These are phyloP conservation scores for Bergia sp. DNA, from an alignment of 92 coral and sea anemone genomes.

Conservation along the genomic window DNA sequence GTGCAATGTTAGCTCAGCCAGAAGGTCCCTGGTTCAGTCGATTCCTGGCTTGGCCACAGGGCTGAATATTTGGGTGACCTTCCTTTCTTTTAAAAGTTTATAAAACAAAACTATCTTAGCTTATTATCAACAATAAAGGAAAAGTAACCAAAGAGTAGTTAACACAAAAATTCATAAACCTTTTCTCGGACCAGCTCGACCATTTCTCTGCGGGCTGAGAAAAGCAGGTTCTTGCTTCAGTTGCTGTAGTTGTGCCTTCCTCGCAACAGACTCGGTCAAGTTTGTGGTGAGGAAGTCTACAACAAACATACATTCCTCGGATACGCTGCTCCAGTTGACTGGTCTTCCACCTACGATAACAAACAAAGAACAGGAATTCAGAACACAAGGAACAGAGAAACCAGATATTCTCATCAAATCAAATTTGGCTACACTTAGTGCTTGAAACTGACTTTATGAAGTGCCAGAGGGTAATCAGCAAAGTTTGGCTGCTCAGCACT, in stretches of 20 bases:
- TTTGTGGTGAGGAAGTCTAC: conserved; percentile 68
- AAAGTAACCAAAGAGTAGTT: too few relatives aligned
- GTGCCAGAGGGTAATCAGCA: background rate
- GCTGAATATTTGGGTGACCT: too few relatives aligned
- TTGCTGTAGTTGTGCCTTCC: conserved; percentile 67
- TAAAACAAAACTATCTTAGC: too few relatives aligned
- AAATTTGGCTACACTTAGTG: too few relatives aligned
- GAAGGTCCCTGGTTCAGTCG: too few relatives aligned
- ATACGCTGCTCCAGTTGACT: conserved; percentile 81
- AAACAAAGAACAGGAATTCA: background rate
- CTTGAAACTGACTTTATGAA: background rate
- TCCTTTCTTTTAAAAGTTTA: too few relatives aligned
- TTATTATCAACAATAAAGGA: background rate
- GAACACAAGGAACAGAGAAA: background rate
- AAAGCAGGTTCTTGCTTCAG: conserved; percentile 42
- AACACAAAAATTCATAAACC: background rate
- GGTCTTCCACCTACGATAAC: conserved; percentile 85
- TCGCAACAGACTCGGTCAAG: conserved; percentile 61
- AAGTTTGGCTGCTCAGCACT: too few relatives aligned
- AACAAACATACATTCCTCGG: conserved; percentile 80
- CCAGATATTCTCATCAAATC: background rate
- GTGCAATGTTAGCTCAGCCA: too few relatives aligned
- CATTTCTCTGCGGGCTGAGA: conserved; percentile 31
- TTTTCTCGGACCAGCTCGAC: conserved; percentile 37
- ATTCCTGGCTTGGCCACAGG: too few relatives aligned